Percentiles rank a stretch among this genome's conserved stretches.
Conservation (phyloP, 2,888 invertebrate species). For the Epinotia demarniana region DNA sequence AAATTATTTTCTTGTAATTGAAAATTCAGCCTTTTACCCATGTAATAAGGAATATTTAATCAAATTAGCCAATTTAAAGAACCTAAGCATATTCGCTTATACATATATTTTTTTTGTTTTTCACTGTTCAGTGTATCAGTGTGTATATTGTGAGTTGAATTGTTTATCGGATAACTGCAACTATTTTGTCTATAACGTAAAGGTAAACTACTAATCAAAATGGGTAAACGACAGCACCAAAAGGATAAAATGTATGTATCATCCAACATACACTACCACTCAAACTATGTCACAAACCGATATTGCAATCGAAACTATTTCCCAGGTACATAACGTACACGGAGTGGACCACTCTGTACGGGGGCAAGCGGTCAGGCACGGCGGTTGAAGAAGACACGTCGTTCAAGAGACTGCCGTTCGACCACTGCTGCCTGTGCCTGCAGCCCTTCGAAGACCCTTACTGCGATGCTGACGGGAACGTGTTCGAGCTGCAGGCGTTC, state of each 20-base stretch:
- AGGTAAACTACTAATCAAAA: constrained; percentile 74
- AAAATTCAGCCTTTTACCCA: neutral
- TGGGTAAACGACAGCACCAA: constrained; percentile 97
- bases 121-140: neutral
- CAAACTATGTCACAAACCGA: neutral
- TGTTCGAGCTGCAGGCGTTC: constrained; percentile 96
- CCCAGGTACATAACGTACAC: constrained; percentile 93
- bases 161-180: neutral
- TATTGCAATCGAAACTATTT: constrained; percentile 38
- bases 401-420: constrained; percentile 96
- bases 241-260: constrained; percentile 93
- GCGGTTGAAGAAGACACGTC: constrained; percentile 89
- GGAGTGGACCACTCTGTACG: constrained; percentile 95
- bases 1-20: neutral
- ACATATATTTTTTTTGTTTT: neutral
- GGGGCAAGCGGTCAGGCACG: constrained; percentile 91
- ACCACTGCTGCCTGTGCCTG: constrained; percentile 96
- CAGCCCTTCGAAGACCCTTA: constrained; percentile 97
- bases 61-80: neutral
- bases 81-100: neutral
- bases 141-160: neutral
- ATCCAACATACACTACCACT: neutral
- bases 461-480: constrained; percentile 94
- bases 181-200: neutral
- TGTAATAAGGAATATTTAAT: neutral